phyloP scores from a whole-genome alignment of 2,888 invertebrate species.

The Peribatodes rhomboidaria region DNA sequence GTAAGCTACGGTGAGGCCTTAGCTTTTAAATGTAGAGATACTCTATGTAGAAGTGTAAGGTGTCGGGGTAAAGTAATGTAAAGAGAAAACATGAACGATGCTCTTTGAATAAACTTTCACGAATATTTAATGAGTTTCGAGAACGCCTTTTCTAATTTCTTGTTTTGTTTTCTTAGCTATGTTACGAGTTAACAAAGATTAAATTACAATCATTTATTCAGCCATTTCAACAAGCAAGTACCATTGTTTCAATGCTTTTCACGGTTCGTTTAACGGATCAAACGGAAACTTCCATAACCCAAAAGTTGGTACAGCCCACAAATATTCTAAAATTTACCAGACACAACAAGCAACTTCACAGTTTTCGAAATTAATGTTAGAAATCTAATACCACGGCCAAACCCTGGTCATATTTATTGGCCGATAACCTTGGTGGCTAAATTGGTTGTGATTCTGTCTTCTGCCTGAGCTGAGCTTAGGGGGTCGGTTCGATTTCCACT shows the following conservation, averaged over 20 bases:
- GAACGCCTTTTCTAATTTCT: not conserved
- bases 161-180: not conserved
- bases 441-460: no score
- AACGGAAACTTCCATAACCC: not conserved
- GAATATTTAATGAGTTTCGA: slow-evolving; percentile 2
- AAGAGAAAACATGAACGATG: not conserved
- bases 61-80: not conserved
- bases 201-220: no score
- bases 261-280: not conserved
- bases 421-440: no score
- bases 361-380: slow-evolving; percentile 6
- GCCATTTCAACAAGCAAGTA: no score
- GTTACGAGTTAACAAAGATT: no score
- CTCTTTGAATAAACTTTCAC: slow-evolving; percentile 7
- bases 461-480: no score
- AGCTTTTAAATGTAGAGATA: not conserved
- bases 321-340: not conserved
- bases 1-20: not conserved
- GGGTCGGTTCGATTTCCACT: no score
- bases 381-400: slow-evolving; percentile 10
- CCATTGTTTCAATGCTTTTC: not conserved
- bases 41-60: not conserved
- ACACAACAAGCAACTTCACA: not conserved
- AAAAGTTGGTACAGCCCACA: not conserved
- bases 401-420: no score